phyloP scores from a whole-genome alignment of 2,113 vertebrate species.

The Tenrec ecaudatus region DNA sequence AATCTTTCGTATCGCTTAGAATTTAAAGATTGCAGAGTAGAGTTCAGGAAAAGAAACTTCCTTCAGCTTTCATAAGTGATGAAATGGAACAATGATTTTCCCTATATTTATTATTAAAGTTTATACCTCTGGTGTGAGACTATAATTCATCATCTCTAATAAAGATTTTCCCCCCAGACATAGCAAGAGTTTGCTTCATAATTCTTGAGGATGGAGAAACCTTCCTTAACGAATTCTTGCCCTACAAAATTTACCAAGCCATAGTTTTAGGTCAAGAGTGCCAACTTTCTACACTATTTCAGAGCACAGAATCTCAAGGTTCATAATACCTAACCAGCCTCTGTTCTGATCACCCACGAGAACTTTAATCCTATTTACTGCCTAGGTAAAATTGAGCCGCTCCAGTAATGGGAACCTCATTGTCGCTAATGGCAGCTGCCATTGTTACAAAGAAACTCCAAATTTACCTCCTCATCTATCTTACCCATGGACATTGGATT shows the following conservation, averaged over 20 bases:
- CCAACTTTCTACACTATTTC: neutral
- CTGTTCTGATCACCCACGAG: neutral
- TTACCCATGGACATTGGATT: neutral
- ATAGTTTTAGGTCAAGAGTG: no score
- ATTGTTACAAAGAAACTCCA: conserved; percentile 35
- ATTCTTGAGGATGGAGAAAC: neutral
- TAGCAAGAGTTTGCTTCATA: neutral
- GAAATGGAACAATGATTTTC: conserved; percentile 32
- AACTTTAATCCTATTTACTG: neutral
- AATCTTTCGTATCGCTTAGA: neutral
- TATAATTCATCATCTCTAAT: neutral
- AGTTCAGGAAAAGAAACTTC: conserved; percentile 47
- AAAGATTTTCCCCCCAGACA: conserved; percentile 5
- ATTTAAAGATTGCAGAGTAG: conserved; percentile 15
- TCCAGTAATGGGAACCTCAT: neutral
- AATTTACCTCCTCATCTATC: conserved; percentile 41
- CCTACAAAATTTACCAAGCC: neutral
- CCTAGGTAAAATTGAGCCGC: neutral
- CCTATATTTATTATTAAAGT: conserved; percentile 30
- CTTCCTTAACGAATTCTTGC: neutral
- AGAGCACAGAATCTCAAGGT: neutral
- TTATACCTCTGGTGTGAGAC: neutral
- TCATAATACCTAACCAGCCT: neutral
- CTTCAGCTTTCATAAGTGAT: conserved; percentile 49
- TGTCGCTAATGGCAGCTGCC: neutral